A percentile compares a stretch with the other conserved stretches of the same genome.
phyloP scores from a whole-genome alignment of 2,888 invertebrate species.

The Vandiemenella viatica region DNA sequence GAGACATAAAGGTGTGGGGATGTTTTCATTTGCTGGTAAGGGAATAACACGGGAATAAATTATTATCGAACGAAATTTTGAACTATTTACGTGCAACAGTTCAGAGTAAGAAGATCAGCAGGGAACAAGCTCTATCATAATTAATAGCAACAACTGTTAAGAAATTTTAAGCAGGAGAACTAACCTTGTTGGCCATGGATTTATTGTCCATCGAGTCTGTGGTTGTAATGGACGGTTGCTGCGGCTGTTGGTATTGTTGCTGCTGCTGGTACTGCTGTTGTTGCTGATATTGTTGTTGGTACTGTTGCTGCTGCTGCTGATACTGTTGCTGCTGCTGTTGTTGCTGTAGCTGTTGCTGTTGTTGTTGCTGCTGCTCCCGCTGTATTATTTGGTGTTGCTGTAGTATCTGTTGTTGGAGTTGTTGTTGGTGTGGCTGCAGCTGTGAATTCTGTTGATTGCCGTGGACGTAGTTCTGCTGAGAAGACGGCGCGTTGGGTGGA shows the following conservation, averaged over 20 bases:
- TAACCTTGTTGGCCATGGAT: background rate
- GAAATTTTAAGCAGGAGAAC: no score
- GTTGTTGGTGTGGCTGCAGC: conserved; percentile 15
- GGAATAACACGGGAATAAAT: no score
- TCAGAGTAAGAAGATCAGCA: no score
- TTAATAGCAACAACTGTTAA: no score
- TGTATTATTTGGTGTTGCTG: conserved; percentile 21
- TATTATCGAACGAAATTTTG: no score
- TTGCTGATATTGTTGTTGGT: conserved; percentile 17
- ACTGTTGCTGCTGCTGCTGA: conserved; percentile 18
- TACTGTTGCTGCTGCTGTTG: conserved; percentile 15
- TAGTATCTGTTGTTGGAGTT: conserved; percentile 8
- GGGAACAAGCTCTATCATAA: no score
- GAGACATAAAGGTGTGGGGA: no score
- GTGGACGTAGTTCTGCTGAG: background rate
- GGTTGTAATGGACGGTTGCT: conserved; percentile 18
- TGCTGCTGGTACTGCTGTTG: conserved; percentile 3
- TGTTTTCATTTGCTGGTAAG: no score
- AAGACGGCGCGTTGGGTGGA: background rate
- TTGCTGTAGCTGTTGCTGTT: conserved; percentile 24
- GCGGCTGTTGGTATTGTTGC: conserved; percentile 3
- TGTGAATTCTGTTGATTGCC: conserved; percentile 12
- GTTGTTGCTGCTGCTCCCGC: conserved; percentile 22
- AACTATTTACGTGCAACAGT: no score
- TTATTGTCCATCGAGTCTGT: conserved; percentile 2